Percentiles rank a stretch among this genome's conserved stretches.
Evolutionary conservation across 1,140 invertebrate species (phyloP).

Genomic region (Ceratoteleas bidentatus): DNA sequence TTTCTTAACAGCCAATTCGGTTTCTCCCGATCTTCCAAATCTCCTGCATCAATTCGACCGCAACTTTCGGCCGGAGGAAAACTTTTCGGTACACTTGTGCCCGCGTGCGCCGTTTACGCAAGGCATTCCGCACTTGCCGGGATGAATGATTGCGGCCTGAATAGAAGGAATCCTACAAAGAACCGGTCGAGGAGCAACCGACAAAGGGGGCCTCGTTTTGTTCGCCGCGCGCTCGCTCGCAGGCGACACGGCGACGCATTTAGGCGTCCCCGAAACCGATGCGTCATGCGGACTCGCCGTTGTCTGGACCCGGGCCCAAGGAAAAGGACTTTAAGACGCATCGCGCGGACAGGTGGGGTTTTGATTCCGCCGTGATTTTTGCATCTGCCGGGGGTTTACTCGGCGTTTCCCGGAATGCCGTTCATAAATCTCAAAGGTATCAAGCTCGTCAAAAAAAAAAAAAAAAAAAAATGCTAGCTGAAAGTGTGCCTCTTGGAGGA

Average conservation of each 20-base stretch:
- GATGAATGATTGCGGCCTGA: constrained; percentile 76
- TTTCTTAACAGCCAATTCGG: neutral
- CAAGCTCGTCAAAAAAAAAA: no score
- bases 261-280: constrained; percentile 52
- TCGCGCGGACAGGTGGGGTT: constrained; percentile 78
- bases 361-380: constrained; percentile 78
- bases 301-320: constrained; percentile 16
- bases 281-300: constrained; percentile 56
- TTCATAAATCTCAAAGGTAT: constrained; percentile 50
- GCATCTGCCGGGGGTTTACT: constrained; percentile 78
- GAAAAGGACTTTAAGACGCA: constrained; percentile 49
- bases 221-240: constrained; percentile 69
- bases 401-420: constrained; percentile 73
- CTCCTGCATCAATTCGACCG: neutral
- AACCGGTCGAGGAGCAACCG: constrained; percentile 75
- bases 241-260: constrained; percentile 75
- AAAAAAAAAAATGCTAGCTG: no score
- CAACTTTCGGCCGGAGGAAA: constrained; percentile 7
- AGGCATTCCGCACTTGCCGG: constrained; percentile 79
- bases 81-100: constrained; percentile 60
- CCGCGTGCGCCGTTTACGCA: constrained; percentile 73
- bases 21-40: neutral
- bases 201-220: constrained; percentile 76
- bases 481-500: no score
- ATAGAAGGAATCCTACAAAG: constrained; percentile 76